Conservation (phyloP, 2,113 vertebrate genomes). For the Pyrgilauda ruficollis region DNA sequence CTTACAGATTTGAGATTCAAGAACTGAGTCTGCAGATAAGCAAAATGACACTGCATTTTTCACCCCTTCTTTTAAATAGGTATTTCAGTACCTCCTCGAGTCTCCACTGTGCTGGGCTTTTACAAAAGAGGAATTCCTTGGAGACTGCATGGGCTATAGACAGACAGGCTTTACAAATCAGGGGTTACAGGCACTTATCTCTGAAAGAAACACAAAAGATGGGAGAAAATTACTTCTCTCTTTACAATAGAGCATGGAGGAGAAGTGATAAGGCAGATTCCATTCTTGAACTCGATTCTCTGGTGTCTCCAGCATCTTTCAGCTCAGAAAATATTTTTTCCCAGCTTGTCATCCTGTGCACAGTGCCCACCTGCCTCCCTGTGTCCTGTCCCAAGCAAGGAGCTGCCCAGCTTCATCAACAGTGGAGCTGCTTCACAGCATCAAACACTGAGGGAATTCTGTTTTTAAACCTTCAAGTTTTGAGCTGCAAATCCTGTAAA, state of each 20-base stretch:
- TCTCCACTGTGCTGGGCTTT: not conserved
- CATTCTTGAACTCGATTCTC: not conserved
- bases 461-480: not conserved
- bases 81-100: not conserved
- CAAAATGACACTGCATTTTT: not conserved
- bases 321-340: not conserved
- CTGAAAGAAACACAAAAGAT: not conserved
- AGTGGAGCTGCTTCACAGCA: not conserved
- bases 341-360: not conserved
- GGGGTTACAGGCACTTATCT: not conserved
- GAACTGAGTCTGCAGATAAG: constrained; percentile 28
- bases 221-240: not conserved
- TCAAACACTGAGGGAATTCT: not conserved
- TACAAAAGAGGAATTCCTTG: not conserved
- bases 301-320: not conserved
- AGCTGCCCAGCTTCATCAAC: not conserved
- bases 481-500: not conserved
- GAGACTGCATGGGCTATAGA: not conserved
- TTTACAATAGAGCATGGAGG: not conserved
- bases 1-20: not conserved
- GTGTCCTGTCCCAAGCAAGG: not conserved
- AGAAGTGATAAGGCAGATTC: not conserved
- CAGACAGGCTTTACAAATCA: not conserved
- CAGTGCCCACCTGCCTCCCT: not conserved
- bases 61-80: not conserved